Percentiles rank a stretch among this genome's conserved stretches.
These are phyloP conservation scores for Agrotis puta DNA, from an alignment of 2,888 invertebrate genomes.

Conservation along the genomic window DNA sequence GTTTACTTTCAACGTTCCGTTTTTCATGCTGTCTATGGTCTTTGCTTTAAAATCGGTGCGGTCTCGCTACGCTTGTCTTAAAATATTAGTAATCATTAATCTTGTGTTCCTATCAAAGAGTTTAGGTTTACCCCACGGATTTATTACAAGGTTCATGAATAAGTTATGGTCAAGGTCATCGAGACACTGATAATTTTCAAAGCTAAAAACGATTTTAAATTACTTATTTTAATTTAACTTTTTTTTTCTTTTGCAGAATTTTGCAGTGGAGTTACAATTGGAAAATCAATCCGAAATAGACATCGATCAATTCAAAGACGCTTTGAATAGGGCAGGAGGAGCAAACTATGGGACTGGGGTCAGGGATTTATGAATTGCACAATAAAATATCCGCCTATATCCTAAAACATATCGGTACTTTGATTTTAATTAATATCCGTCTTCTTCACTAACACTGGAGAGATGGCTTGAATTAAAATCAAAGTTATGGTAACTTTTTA, in stretches of 20 bases:
- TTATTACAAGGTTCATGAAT: no score
- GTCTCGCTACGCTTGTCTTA: conserved; percentile 64
- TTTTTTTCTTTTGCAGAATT: conserved; percentile 91
- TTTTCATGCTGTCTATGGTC: conserved; percentile 39
- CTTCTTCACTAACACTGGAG: conserved; percentile 29
- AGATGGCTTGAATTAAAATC: conserved; percentile 56
- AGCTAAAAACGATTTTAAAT: no score
- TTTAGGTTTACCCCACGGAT: no score
- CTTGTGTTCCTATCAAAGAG: no score
- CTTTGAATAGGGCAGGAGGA: conserved; percentile 94
- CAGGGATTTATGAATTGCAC: conserved; percentile 91
- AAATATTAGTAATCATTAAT: conserved; percentile 8
- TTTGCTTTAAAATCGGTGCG: conserved; percentile 48
- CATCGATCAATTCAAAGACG: conserved; percentile 93
- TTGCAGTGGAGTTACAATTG: conserved; percentile 94
- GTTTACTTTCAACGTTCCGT: conserved; percentile 60
- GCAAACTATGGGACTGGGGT: conserved; percentile 95
- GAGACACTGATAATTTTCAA: no score
- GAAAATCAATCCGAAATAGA: conserved; percentile 93
- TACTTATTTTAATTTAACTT: conserved; percentile 34
- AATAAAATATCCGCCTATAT: conserved; percentile 66
- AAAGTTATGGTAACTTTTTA: conserved; percentile 66
- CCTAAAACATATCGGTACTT: conserved; percentile 70
- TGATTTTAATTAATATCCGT: conserved; percentile 65
- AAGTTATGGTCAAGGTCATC: no score